These are phyloP conservation scores for Lutjanus argentimaculatus DNA, from an alignment of 2,797 vertebrate genomes.

Conservation along the genomic window DNA sequence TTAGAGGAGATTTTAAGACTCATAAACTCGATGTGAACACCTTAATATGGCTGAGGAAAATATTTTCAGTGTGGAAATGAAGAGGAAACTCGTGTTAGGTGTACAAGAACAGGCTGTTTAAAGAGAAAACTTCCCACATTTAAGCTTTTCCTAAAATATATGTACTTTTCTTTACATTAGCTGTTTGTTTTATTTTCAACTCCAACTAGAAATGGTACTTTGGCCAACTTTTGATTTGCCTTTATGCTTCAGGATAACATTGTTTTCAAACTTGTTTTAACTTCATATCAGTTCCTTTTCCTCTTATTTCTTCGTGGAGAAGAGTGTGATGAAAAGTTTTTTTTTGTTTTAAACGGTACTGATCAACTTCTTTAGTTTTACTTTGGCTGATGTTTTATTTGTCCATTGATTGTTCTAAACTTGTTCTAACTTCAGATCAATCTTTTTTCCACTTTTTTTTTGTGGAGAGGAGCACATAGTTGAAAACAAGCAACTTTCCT, in stretches of 20 bases:
- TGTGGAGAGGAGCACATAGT: too few species aligned
- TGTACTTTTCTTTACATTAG: not conserved
- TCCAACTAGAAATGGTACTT: not conserved
- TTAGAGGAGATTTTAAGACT: slow-evolving; percentile 37
- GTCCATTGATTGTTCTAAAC: too few species aligned
- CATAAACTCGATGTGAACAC: not conserved
- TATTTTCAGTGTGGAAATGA: not conserved
- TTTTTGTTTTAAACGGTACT: too few species aligned
- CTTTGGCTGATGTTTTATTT: too few species aligned
- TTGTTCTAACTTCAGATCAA: too few species aligned
- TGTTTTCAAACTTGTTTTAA: not conserved
- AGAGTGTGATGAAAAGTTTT: too few species aligned
- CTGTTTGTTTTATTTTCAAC: not conserved
- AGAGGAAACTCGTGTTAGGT: not conserved
- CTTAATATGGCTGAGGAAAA: not conserved
- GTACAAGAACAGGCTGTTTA: not conserved
- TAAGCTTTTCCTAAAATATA: not conserved
- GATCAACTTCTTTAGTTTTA: too few species aligned
- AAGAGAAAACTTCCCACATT: not conserved
- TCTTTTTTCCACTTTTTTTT: too few species aligned
- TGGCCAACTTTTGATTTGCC: not conserved
- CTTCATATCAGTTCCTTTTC: too few species aligned
- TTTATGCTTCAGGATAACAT: not conserved
- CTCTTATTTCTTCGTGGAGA: too few species aligned
- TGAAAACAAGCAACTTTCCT: too few species aligned